phyloP scores from a whole-genome alignment of 2,888 invertebrate species.

The Tricholauxania praeusta region DNA sequence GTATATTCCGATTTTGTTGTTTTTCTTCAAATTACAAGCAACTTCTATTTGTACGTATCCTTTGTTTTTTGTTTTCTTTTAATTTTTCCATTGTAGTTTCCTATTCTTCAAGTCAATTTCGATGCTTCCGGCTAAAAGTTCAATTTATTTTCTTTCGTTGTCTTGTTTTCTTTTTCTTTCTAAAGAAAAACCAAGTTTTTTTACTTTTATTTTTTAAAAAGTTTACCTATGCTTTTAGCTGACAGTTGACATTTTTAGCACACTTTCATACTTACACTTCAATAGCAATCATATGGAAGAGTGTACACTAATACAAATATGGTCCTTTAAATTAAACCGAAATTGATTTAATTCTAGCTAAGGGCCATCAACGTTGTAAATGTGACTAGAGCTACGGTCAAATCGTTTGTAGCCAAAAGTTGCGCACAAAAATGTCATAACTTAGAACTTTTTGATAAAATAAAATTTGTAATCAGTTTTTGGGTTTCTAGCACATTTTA shows the following conservation, averaged over 20 bases:
- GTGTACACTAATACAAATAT: slow-evolving; percentile 7
- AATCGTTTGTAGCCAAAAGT: too few species aligned
- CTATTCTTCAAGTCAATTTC: slow-evolving; percentile 28
- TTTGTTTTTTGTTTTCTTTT: not conserved
- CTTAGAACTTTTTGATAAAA: too few species aligned
- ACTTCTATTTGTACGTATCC: not conserved
- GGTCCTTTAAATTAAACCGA: too few species aligned
- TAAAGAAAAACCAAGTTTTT: too few species aligned
- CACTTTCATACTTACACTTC: not conserved
- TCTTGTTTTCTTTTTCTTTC: not conserved
- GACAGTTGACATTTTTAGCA: slow-evolving; percentile 31
- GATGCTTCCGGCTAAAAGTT: slow-evolving; percentile 31
- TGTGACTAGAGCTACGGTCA: too few species aligned
- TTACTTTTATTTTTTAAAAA: not conserved
- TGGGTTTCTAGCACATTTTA: too few species aligned
- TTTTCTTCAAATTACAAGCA: not conserved
- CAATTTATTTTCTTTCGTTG: slow-evolving; percentile 21
- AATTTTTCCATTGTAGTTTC: not conserved
- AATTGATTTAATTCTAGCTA: too few species aligned
- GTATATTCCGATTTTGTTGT: not conserved
- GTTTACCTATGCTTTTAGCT: slow-evolving; percentile 14
- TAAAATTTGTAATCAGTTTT: too few species aligned
- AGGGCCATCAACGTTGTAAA: too few species aligned
- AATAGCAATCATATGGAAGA: not conserved
- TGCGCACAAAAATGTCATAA: too few species aligned